Evolutionary conservation across 2,888 invertebrate genomes (phyloP).

Genomic region (Diarsia rubi): DNA sequence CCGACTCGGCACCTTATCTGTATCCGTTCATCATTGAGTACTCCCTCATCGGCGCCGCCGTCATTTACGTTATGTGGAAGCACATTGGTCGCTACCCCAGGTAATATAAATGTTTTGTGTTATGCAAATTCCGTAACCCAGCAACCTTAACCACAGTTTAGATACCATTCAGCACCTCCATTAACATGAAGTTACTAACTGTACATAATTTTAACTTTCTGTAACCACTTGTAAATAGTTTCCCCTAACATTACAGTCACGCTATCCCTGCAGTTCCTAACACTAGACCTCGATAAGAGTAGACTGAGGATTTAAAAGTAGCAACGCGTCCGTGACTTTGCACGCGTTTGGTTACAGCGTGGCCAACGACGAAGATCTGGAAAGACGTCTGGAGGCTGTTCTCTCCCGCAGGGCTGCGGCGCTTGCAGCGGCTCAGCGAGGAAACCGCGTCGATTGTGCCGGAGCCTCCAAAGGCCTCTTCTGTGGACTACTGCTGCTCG

Average conservation of each 20-base stretch:
- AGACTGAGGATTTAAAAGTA: slow-evolving; percentile 33
- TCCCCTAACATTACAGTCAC: slow-evolving; percentile 45
- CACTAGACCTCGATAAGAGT: slow-evolving; percentile 42
- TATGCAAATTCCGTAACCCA: slow-evolving; percentile 19
- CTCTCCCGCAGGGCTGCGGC: slow-evolving; percentile 96
- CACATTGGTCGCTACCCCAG: slow-evolving; percentile 97
- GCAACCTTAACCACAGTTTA: slow-evolving; percentile 22
- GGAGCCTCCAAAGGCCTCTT: slow-evolving; percentile 98
- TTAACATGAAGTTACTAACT: slow-evolving; percentile 27
- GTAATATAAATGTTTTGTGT: slow-evolving; percentile 79
- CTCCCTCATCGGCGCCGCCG: slow-evolving; percentile 98
- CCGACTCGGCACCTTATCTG: slow-evolving; percentile 98
- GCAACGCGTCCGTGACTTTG: slow-evolving; percentile 72
- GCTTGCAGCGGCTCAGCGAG: slow-evolving; percentile 95
- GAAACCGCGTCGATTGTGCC: slow-evolving; percentile 97
- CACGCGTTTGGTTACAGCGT: slow-evolving; percentile 90
- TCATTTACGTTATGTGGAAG: slow-evolving; percentile 99
- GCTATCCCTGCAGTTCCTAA: slow-evolving; percentile 32
- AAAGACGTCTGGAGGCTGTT: slow-evolving; percentile 97
- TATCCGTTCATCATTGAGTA: slow-evolving; percentile 99
- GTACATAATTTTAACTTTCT: slow-evolving; percentile 11
- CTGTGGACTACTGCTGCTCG: slow-evolving; percentile 96
- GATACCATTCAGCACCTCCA: slow-evolving; percentile 28
- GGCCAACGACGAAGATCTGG: slow-evolving; percentile 95
- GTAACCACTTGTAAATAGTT: slow-evolving; percentile 35